Evolutionary conservation across 1,140 invertebrate species (phyloP), one percentile per base, ranked within the genome.

Genomic region (Drosophila persimilis): DNA sequence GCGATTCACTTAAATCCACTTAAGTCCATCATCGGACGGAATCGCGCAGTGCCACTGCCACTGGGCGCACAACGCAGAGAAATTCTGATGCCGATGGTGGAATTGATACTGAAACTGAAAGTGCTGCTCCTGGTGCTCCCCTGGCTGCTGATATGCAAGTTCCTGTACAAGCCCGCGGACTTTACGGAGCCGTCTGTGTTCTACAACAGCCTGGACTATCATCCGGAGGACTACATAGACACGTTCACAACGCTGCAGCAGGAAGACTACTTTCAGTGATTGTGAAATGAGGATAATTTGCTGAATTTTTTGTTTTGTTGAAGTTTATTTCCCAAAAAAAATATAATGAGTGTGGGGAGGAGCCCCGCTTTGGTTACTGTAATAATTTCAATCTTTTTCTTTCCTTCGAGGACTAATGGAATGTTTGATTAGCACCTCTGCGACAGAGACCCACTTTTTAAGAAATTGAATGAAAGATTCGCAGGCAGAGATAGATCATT

Each of bases 141-240:
- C 22, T 47, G 50, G 41, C 55, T 65, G 26, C 29, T 53, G 20
- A 9, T 56, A n/a, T 29, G 41, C 35, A 69, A 48, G 48, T 0
- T 50, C 8, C 5, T 43, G 6, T 73, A 72, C 52, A 55, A 29
- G 13, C 59, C 51, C 31, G 70, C 35, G 46, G 56, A 57, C 59
- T 71, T 76, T 20, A 58, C 47, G 24, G 60, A 76, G 29, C 8
- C 44, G 51, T 45, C 55, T 43, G 15, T 62, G n/a, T 56, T 22
- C 15, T 57, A 69, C 26, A 47, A 59, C 2, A 67, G 57, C 5
- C 6, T 77, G 6, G 74, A 77, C 46, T 71, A 79, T 45, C 56
- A 67, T 46, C 60, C 51, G 7, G 61, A 62, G 46, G 64, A 84
- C 13, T 84, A 74, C n/a, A 66, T 79, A 24, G 74, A 78, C 6